phyloP scores from a whole-genome alignment of 2,113 vertebrate species.

The Aramus guarauna region DNA sequence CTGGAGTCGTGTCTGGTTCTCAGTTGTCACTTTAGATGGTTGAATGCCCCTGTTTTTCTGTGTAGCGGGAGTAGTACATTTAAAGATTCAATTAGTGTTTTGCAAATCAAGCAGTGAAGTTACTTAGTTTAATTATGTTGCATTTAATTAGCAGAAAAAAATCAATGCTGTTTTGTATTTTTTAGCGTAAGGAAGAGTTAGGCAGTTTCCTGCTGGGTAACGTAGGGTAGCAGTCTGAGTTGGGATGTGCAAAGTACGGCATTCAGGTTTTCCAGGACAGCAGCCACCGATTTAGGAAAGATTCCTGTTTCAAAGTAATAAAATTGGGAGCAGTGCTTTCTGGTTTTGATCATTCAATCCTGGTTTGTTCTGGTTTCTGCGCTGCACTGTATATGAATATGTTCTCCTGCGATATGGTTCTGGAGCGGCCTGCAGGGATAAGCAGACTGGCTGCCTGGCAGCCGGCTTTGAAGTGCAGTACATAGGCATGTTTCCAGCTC shows the following conservation, averaged over 20 bases:
- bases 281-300: not conserved
- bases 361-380: not conserved
- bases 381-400: accelerated
- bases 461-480: not conserved
- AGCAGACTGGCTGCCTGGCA: not conserved
- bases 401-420: not conserved
- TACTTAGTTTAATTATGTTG: conserved; percentile 47
- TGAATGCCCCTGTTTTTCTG: not conserved
- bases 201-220: not conserved
- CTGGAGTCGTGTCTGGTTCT: conserved; percentile 30
- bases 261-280: not conserved
- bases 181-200: not conserved
- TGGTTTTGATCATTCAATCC: not conserved
- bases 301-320: not conserved
- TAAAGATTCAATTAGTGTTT: conserved; percentile 32
- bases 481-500: not conserved
- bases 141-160: conserved; percentile 40
- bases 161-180: conserved; percentile 7
- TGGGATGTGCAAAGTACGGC: not conserved
- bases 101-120: conserved; percentile 21
- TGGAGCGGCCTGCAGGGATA: not conserved
- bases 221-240: not conserved
- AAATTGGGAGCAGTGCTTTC: not conserved
- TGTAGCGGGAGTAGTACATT: conserved; percentile 19
- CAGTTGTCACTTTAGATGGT: conserved; percentile 17